Percentiles rank a stretch among this genome's conserved stretches.
phyloP scores from a whole-genome alignment of 2,113 vertebrate species.

The Taxidea taxus region DNA sequence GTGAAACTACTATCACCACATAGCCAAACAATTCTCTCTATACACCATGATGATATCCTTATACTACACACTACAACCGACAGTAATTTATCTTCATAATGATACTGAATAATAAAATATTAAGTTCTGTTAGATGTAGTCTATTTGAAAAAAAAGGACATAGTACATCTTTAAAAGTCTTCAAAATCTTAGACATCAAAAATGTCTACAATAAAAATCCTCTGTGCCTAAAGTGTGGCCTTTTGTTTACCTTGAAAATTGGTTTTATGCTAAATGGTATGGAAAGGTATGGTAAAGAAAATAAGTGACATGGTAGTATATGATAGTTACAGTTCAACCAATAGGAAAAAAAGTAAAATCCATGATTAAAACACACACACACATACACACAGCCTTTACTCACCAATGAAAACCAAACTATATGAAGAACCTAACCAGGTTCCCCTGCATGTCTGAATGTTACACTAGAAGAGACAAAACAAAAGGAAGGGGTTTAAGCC shows the following conservation, averaged over 20 bases:
- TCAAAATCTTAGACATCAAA: background rate
- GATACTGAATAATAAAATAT: slow-evolving; percentile 21
- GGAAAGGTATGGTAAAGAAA: background rate
- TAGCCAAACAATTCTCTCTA: background rate
- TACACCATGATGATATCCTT: background rate
- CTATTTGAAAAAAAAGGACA: slow-evolving; percentile 4
- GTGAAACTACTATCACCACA: slow-evolving; percentile 7
- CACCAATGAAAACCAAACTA: slow-evolving; percentile 46
- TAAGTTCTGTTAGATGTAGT: background rate
- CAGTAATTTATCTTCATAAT: slow-evolving; percentile 48
- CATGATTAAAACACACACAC: background rate
- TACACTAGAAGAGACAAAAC: background rate
- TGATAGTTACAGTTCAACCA: background rate
- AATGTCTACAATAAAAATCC: slow-evolving; percentile 23
- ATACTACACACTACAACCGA: background rate
- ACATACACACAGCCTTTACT: background rate
- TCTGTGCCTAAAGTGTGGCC: background rate
- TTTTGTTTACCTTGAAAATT: slow-evolving; percentile 37
- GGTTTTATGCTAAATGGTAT: background rate
- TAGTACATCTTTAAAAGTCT: background rate
- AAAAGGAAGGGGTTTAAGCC: background rate
- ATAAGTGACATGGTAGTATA: background rate
- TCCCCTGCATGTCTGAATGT: background rate
- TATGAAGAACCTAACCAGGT: background rate
- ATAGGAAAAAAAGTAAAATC: slow-evolving; percentile 2